Base-by-base conservation (phyloP, 2,888 invertebrate genomes). In the Pachliopta kotzebuea region DNA sequence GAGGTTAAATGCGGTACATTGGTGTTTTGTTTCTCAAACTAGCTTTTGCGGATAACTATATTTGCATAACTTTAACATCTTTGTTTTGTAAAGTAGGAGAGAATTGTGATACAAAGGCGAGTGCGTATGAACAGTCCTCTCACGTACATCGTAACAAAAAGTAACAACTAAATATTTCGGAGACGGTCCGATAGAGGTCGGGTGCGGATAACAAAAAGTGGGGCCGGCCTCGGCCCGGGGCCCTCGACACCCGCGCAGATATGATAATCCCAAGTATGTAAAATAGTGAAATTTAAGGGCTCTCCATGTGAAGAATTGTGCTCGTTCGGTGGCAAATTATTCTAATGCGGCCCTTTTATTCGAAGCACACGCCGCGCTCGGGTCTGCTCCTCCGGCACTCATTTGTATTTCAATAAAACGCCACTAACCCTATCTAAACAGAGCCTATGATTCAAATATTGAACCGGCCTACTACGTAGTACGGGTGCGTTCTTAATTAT, bases 261-360 rank as follows among this genome's bases (percentile, higher is more conserved):
- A 91, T 91, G 90, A 90, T 91, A 90, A 90, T 90, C 89, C 88
- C 84, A 75, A 86, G 85, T 89, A 91, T 90, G 90, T 90, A 91
- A 90, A 91, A 90, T 91, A 91, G 91, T 90, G 84, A 90, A 91
- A 90, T 91, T 90, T 90, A 90, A 90, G 89, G 88, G 81, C 89
- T 86, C 81, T 90, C 87, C 89, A 90, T 90, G 90, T 91, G 90
- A 91, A 91, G 90, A 90, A 91, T 90, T 90, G 90, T 85, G 85
- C 81, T 83, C 84, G 86, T 86, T 88, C 83, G 78, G 80, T 77
- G 80, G 81, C 87, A 88, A 92, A 90, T 91, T 91, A 92, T 92
- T 92, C 86, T 88, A 92, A 92, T 92, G 81, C 77, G 82, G 80
- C 87, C 90, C 90, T 84, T 91, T 91, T 92, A 92, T 92, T 92